phyloP scores from a whole-genome alignment of 2,113 vertebrate genomes.

The Sinocyclocheilus anshuiensis region DNA sequence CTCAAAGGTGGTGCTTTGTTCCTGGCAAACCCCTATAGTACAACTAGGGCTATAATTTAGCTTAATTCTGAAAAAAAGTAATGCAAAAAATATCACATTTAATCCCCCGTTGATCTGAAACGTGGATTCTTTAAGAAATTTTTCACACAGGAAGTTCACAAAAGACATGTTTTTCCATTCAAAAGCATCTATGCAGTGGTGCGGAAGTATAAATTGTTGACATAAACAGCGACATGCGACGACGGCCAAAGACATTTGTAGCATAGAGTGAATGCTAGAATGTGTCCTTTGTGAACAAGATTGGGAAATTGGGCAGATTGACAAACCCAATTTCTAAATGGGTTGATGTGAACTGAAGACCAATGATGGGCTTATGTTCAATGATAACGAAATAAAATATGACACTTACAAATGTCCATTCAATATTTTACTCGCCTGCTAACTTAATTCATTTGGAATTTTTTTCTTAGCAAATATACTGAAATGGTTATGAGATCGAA shows the following conservation, averaged over 20 bases:
- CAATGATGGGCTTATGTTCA: too few species aligned
- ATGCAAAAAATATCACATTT: too few species aligned
- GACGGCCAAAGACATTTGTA: background rate
- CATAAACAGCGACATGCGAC: background rate
- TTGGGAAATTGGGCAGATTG: background rate
- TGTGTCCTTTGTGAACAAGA: background rate
- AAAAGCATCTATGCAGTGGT: background rate
- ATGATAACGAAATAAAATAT: too few species aligned
- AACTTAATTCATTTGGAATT: background rate
- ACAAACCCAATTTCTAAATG: background rate
- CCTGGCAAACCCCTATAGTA: constrained; percentile 7
- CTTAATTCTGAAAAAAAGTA: too few species aligned
- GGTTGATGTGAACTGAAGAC: background rate
- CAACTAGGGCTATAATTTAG: background rate
- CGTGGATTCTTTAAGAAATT: background rate
- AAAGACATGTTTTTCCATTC: background rate
- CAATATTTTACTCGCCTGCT: background rate
- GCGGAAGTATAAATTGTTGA: background rate
- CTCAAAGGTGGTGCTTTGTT: constrained; percentile 15
- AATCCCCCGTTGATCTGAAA: background rate
- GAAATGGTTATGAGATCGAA: background rate
- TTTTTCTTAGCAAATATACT: background rate
- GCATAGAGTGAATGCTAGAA: background rate
- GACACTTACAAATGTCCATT: background rate
- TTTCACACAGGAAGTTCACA: background rate